Percentiles rank a stretch among this genome's conserved stretches.
phyloP scores from a whole-genome alignment of 2,797 vertebrate genomes.

The Zenarchopterus dispar region DNA sequence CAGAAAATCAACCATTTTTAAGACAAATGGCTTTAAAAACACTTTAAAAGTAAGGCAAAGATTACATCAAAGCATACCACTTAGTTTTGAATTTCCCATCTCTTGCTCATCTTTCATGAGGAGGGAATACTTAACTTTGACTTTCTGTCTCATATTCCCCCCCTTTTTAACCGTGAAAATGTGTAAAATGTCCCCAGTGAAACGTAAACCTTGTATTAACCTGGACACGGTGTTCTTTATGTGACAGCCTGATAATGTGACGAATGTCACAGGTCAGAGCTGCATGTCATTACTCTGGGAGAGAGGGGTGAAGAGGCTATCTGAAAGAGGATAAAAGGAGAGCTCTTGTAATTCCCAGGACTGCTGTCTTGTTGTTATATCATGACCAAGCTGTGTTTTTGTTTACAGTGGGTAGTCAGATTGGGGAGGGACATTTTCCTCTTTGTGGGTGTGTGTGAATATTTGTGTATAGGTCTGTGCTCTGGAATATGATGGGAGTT shows the following conservation, averaged over 20 bases:
- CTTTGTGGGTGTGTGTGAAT: slow-evolving; percentile 40
- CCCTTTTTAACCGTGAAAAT: slow-evolving; percentile 48
- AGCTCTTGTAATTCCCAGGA: slow-evolving; percentile 61
- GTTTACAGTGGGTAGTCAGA: slow-evolving; percentile 49
- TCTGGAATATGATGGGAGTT: slow-evolving; percentile 30
- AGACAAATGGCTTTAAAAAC: slow-evolving; percentile 1
- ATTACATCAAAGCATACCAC: slow-evolving; percentile 19
- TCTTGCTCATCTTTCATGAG: slow-evolving; percentile 10
- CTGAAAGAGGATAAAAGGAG: slow-evolving; percentile 30
- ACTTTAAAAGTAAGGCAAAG: neutral
- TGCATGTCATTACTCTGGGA: slow-evolving; percentile 61
- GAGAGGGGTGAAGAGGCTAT: slow-evolving; percentile 36
- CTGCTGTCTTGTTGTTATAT: slow-evolving; percentile 60
- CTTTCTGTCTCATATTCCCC: slow-evolving; percentile 43
- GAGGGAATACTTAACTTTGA: slow-evolving; percentile 23
- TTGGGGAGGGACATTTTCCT: slow-evolving; percentile 44
- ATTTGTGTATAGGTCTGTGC: slow-evolving; percentile 28
- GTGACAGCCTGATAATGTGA: slow-evolving; percentile 71
- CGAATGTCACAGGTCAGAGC: slow-evolving; percentile 65
- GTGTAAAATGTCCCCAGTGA: slow-evolving; percentile 65
- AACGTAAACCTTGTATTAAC: slow-evolving; percentile 69
- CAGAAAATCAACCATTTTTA: neutral
- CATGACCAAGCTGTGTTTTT: slow-evolving; percentile 68
- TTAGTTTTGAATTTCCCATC: slow-evolving; percentile 19
- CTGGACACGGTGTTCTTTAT: slow-evolving; percentile 62